phyloP scores from a whole-genome alignment of 2,888 invertebrate genomes.

The Anoplius nigerrimus region DNA sequence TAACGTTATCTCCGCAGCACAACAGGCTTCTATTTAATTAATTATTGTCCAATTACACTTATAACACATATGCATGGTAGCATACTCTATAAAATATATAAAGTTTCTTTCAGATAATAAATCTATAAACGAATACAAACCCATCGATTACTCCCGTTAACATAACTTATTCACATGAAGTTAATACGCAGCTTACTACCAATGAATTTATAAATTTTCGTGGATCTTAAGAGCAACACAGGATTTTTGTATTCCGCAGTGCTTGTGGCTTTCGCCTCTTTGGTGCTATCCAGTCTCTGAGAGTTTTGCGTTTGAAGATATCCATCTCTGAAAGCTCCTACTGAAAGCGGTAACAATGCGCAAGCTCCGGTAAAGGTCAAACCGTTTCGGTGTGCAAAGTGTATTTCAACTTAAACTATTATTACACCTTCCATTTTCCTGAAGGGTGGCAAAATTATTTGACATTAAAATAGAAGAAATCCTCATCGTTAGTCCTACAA shows the following conservation, averaged over 20 bases:
- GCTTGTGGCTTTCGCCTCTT: too few species aligned
- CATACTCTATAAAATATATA: neutral
- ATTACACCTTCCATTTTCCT: too few species aligned
- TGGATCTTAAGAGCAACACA: too few species aligned
- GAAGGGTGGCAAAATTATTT: too few species aligned
- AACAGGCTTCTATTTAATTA: constrained; percentile 25
- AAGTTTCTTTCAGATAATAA: neutral
- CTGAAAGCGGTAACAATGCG: constrained; percentile 39
- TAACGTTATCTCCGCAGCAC: constrained; percentile 44
- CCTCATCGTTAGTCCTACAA: too few species aligned
- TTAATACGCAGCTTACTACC: too few species aligned
- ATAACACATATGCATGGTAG: neutral
- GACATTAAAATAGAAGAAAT: too few species aligned
- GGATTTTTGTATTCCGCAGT: too few species aligned
- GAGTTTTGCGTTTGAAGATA: constrained; percentile 31
- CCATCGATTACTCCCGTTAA: constrained; percentile 46
- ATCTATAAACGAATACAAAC: constrained; percentile 31
- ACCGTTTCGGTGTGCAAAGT: constrained; percentile 5
- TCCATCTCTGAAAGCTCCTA: constrained; percentile 34
- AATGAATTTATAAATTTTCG: too few species aligned
- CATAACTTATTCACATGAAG: constrained; percentile 23
- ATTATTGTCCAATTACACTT: constrained; percentile 20
- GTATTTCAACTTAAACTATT: constrained; percentile 20
- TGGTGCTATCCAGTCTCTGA: too few species aligned
- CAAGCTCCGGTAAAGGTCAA: constrained; percentile 38